Conservation (phyloP, 2,113 vertebrate species). For the Lagenorhynchus albirostris region DNA sequence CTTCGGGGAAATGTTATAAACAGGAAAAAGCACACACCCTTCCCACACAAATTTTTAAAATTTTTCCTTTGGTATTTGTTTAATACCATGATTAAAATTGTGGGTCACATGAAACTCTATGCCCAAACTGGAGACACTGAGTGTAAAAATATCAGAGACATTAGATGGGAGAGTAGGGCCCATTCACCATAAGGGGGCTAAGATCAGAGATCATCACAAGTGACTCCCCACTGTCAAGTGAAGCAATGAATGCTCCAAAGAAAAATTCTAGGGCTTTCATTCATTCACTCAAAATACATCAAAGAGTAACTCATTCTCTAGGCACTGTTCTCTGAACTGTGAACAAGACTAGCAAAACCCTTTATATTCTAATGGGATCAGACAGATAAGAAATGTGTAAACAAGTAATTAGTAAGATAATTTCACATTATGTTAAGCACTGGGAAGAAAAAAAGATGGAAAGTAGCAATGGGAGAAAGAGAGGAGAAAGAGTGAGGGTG, state of each 20-base stretch:
- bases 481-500: no score
- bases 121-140: neutral
- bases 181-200: neutral
- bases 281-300: neutral
- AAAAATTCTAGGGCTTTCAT: neutral
- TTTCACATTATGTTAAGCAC: neutral
- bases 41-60: neutral
- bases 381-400: neutral
- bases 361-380: neutral
- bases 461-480: neutral
- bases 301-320: neutral
- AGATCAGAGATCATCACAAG: neutral
- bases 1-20: constrained; percentile 13
- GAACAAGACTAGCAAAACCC: neutral
- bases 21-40: constrained; percentile 1
- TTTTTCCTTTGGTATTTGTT: neutral
- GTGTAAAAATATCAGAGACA: neutral
- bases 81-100: neutral
- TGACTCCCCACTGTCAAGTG: neutral
- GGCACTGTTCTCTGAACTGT: neutral
- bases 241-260: neutral
- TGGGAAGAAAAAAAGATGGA: neutral
- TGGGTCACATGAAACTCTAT: neutral
- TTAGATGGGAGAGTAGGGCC: neutral
- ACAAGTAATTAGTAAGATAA: neutral